These are phyloP conservation scores for Myripristis murdjan DNA, from an alignment of 2,797 vertebrate genomes.

Conservation along the genomic window DNA sequence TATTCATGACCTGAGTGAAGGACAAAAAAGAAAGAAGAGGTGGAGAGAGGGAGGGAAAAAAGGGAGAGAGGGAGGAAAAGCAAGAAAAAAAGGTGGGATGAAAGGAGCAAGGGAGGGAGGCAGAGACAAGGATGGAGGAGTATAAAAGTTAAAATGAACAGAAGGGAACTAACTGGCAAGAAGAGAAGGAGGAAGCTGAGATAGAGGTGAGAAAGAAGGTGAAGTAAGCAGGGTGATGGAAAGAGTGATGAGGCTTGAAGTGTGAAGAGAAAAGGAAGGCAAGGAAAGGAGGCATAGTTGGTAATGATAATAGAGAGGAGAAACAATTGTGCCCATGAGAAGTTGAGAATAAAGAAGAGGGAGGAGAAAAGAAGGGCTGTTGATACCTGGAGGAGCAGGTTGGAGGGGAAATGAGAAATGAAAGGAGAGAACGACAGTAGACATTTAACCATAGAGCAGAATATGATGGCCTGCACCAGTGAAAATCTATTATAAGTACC, in stretches of 20 bases:
- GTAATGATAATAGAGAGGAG: slow-evolving; percentile 13
- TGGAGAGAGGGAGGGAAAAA: slow-evolving; percentile 5
- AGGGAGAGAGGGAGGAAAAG: not conserved
- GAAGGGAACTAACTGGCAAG: too few relatives aligned
- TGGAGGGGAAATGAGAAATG: not conserved
- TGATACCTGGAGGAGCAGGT: not conserved
- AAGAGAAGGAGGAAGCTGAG: not conserved
- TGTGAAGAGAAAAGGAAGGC: slow-evolving; percentile 24
- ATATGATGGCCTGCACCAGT: not conserved
- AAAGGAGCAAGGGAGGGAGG: not conserved
- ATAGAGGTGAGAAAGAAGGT: slow-evolving; percentile 38
- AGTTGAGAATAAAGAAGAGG: slow-evolving; percentile 9
- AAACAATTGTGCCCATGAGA: slow-evolving; percentile 2
- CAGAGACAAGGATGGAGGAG: not conserved
- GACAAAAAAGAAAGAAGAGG: slow-evolving; percentile 11
- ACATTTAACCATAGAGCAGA: slow-evolving; percentile 9
- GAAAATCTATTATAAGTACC: slow-evolving; percentile 12
- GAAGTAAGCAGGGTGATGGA: not conserved
- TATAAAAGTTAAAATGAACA: not conserved
- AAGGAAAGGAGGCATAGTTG: not conserved
- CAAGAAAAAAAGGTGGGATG: too few relatives aligned
- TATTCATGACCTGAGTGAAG: slow-evolving; percentile 61
- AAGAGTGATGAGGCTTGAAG: slow-evolving; percentile 16
- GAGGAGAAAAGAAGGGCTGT: slow-evolving; percentile 16
- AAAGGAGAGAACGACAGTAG: not conserved